These are phyloP conservation scores for Andrena bucephala DNA, from an alignment of 2,888 invertebrate species.

Conservation along the genomic window DNA sequence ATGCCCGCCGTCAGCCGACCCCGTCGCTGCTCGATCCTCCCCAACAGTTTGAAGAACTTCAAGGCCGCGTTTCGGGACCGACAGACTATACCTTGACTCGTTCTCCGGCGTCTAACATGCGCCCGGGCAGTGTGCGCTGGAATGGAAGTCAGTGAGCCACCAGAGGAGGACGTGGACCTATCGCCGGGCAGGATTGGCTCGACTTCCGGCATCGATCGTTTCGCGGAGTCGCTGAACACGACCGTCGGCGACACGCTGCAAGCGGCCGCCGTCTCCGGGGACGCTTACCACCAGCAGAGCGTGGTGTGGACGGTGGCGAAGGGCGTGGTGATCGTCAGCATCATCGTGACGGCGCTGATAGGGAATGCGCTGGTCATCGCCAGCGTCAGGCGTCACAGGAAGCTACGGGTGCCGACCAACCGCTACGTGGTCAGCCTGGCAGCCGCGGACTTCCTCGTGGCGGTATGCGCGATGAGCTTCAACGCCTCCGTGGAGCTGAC, in stretches of 20 bases:
- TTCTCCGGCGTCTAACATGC: constrained; percentile 47
- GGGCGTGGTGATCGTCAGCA: constrained; percentile 92
- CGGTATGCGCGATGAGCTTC: constrained; percentile 96
- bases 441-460: constrained; percentile 96
- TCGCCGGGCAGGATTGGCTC: constrained; percentile 56
- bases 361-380: constrained; percentile 97
- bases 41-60: background rate
- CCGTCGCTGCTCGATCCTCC: too few relatives aligned
- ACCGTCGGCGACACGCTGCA: constrained; percentile 32
- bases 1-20: constrained; percentile 3
- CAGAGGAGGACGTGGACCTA: constrained; percentile 73
- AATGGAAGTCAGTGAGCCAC: constrained; percentile 79
- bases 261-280: constrained; percentile 9
- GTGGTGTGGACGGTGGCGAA: constrained; percentile 86
- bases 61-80: constrained; percentile 1
- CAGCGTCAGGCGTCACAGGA: constrained; percentile 92
- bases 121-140: constrained; percentile 48
- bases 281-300: constrained; percentile 17
- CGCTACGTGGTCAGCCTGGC: constrained; percentile 98
- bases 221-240: constrained; percentile 37
- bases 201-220: constrained; percentile 39
- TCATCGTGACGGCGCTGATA: constrained; percentile 95
- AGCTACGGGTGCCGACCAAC: constrained; percentile 95
- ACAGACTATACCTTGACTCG: constrained; percentile 20
- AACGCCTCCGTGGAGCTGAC: constrained; percentile 94